Evolutionary conservation across 1,140 invertebrate species (phyloP).

Genomic region (Pinna nobilis): DNA sequence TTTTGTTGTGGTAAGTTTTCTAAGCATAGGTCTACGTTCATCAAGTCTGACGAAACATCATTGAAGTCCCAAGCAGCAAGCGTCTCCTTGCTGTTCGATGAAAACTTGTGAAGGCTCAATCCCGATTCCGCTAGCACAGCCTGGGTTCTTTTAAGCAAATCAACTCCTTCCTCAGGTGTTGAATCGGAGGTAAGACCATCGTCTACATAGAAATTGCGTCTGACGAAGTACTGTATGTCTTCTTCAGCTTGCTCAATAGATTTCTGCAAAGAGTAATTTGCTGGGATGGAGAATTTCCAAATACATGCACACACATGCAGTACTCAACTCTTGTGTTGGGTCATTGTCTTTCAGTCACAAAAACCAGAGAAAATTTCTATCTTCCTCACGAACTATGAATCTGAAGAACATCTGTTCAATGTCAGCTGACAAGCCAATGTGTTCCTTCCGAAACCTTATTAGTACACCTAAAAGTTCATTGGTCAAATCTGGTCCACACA

Average conservation of each 20-base stretch:
- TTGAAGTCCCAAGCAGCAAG: not conserved
- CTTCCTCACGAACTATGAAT: slow-evolving; percentile 24
- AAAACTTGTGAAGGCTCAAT: slow-evolving; percentile 32
- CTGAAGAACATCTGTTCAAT: slow-evolving; percentile 45
- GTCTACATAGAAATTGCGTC: slow-evolving; percentile 2
- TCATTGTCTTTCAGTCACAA: slow-evolving; percentile 31
- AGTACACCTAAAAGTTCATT: slow-evolving; percentile 45
- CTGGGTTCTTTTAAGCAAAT: slow-evolving; percentile 33
- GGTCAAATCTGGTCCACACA: slow-evolving; percentile 68
- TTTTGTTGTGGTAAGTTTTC: slow-evolving; percentile 26
- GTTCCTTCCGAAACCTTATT: slow-evolving; percentile 41
- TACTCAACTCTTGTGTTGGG: slow-evolving; percentile 7
- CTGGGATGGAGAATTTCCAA: slow-evolving; percentile 17
- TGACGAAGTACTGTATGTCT: not conserved
- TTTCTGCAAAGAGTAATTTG: slow-evolving; percentile 21
- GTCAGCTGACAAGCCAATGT: slow-evolving; percentile 35
- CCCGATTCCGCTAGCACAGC: not conserved
- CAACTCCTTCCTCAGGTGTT: slow-evolving; percentile 8
- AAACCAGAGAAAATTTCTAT: slow-evolving; percentile 42
- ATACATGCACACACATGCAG: slow-evolving; percentile 37
- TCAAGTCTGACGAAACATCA: not conserved
- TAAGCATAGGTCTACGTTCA: not conserved
- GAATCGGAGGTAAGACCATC: slow-evolving; percentile 1
- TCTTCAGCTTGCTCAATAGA: not conserved
- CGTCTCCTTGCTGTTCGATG: slow-evolving; percentile 19